phyloP scores from a whole-genome alignment of 2,797 vertebrate genomes.

The Cryptoblepharus egeriae region DNA sequence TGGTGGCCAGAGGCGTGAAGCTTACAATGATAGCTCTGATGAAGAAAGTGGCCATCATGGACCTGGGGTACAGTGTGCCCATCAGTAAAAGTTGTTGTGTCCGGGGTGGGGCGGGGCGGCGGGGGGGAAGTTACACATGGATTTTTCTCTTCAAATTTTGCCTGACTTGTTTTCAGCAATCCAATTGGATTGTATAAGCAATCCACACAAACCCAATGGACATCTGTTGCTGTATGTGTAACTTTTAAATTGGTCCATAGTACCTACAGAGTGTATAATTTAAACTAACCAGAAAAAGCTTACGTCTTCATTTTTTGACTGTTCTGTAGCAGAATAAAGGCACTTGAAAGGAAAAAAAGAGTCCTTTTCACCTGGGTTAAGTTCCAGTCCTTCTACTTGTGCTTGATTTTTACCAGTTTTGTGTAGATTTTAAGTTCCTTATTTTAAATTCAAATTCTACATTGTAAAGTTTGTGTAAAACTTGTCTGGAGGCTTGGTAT shows the following conservation, averaged over 20 bases:
- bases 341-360: constrained; percentile 78
- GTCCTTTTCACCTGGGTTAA: constrained; percentile 78
- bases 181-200: constrained; percentile 76
- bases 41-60: constrained; percentile 94
- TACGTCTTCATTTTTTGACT: constrained; percentile 78
- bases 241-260: constrained; percentile 89
- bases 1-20: constrained; percentile 91
- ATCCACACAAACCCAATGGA: constrained; percentile 82
- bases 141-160: constrained; percentile 77
- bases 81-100: constrained; percentile 87
- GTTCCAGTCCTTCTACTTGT: constrained; percentile 82
- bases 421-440: constrained; percentile 88
- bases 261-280: constrained; percentile 94
- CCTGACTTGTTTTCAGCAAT: constrained; percentile 77
- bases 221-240: constrained; percentile 87
- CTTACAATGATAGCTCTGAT: constrained; percentile 97
- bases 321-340: constrained; percentile 82
- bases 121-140: constrained; percentile 79
- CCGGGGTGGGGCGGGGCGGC: constrained; percentile 7
- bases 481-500: constrained; percentile 87
- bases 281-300: constrained; percentile 89
- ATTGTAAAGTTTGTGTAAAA: constrained; percentile 89
- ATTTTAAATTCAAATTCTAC: constrained; percentile 87
- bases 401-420: constrained; percentile 91
- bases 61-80: constrained; percentile 96